Percentiles rank a stretch among this genome's conserved stretches.
These are phyloP conservation scores for Vollenhovia emeryi DNA, from an alignment of 1,140 invertebrate genomes.

Conservation along the genomic window DNA sequence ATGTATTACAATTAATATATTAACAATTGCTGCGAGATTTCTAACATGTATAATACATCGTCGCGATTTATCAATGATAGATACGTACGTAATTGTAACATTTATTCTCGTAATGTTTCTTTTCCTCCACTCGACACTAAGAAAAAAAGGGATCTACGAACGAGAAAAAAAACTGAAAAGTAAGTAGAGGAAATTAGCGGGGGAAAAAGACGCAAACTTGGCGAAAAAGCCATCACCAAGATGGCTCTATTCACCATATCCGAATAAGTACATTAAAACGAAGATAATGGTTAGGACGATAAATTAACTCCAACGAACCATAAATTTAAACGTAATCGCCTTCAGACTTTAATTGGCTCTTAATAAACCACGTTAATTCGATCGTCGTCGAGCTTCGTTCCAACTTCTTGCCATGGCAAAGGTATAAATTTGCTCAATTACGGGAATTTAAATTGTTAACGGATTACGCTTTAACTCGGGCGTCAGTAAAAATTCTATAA, in stretches of 20 bases:
- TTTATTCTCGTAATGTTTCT: background rate
- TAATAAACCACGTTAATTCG: constrained; percentile 40
- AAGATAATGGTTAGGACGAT: constrained; percentile 45
- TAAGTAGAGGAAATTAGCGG: background rate
- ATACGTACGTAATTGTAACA: constrained; percentile 8
- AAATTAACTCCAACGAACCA: constrained; percentile 60
- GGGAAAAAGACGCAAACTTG: background rate
- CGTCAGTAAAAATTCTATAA: background rate
- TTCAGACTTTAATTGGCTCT: constrained; percentile 66
- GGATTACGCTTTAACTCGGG: background rate
- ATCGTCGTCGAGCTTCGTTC: constrained; percentile 19
- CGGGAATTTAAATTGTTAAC: constrained; percentile 27
- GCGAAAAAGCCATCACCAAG: background rate
- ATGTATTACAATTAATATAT: no score
- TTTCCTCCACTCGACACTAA: background rate
- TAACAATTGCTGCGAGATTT: background rate
- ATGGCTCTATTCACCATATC: background rate
- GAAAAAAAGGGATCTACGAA: background rate
- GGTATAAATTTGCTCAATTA: constrained; percentile 28
- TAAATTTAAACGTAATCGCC: constrained; percentile 60
- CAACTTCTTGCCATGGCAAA: constrained; percentile 15
- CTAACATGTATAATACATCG: background rate
- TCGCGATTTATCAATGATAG: background rate
- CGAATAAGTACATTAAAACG: constrained; percentile 39
- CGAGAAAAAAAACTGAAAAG: background rate